Evolutionary conservation across 2,797 vertebrate genomes (phyloP).

Genomic region (Smutsia gigantea): DNA sequence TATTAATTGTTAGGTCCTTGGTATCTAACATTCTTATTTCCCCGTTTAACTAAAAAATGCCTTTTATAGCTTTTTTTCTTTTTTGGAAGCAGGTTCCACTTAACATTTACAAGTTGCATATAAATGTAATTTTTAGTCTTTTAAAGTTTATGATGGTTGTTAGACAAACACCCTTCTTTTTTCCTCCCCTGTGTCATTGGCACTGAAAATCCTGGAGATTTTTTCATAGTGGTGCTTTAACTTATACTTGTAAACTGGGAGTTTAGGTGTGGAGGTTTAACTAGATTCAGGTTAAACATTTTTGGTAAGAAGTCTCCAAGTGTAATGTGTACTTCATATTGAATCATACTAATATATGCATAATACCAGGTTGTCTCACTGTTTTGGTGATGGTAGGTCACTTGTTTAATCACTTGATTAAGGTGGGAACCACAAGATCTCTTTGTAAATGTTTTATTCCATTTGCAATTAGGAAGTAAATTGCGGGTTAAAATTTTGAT

Average conservation of each 20-base stretch:
- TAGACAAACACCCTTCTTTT: background rate
- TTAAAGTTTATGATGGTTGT: background rate
- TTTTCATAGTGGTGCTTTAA: background rate
- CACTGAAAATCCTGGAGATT: background rate
- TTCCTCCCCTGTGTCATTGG: background rate
- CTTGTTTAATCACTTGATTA: conserved; percentile 5
- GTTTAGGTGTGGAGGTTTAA: background rate
- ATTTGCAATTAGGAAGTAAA: background rate
- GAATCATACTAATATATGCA: background rate
- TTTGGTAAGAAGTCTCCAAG: background rate
- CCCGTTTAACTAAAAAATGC: background rate
- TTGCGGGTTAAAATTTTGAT: background rate
- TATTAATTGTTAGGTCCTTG: background rate
- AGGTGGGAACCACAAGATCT: background rate
- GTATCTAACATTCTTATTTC: background rate
- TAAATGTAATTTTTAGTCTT: background rate
- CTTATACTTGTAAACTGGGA: background rate
- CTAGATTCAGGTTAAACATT: background rate
- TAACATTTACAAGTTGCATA: background rate
- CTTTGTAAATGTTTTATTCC: background rate
- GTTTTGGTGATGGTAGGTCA: background rate
- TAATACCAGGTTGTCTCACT: background rate
- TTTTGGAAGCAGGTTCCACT: background rate
- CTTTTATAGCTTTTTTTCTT: background rate
- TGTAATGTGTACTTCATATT: background rate